These are phyloP conservation scores for Adelosebastes latens DNA, from an alignment of 2,797 vertebrate genomes.

Conservation along the genomic window DNA sequence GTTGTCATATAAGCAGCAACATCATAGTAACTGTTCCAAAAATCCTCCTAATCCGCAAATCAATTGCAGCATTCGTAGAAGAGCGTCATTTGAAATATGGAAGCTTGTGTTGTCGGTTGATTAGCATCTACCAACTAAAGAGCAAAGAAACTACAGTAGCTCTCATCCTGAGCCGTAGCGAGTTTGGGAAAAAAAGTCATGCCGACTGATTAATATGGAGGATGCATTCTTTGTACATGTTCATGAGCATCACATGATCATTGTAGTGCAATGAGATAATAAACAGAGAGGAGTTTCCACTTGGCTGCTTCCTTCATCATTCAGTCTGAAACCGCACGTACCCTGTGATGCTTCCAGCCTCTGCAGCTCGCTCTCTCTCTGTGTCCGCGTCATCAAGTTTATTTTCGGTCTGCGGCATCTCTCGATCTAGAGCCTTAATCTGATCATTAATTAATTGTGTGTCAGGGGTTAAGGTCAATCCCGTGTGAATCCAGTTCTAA, in stretches of 20 bases:
- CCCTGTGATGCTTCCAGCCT: slow-evolving; percentile 3
- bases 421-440: slow-evolving; percentile 40
- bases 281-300: slow-evolving; percentile 21
- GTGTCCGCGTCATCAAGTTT: slow-evolving; percentile 15
- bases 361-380: not conserved
- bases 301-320: slow-evolving; percentile 22
- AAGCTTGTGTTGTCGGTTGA: not conserved
- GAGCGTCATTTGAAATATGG: not conserved
- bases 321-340: not conserved
- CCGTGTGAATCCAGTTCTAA: not conserved
- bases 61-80: not conserved
- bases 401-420: slow-evolving; percentile 37
- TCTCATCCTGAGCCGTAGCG: not conserved
- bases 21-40: not conserved
- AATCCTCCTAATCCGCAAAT: not conserved
- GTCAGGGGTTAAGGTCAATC: slow-evolving; percentile 29
- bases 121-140: not conserved
- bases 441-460: slow-evolving; percentile 51
- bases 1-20: not conserved
- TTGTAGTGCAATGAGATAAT: slow-evolving; percentile 35
- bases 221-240: slow-evolving; percentile 8
- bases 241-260: slow-evolving; percentile 28
- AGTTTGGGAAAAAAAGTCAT: slow-evolving; percentile 22
- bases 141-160: not conserved
- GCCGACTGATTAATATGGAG: not conserved